Evolutionary conservation across 2,797 vertebrate genomes (phyloP), one percentile per base, ranked within the genome.

Genomic region (Cyclopterus lumpus): DNA sequence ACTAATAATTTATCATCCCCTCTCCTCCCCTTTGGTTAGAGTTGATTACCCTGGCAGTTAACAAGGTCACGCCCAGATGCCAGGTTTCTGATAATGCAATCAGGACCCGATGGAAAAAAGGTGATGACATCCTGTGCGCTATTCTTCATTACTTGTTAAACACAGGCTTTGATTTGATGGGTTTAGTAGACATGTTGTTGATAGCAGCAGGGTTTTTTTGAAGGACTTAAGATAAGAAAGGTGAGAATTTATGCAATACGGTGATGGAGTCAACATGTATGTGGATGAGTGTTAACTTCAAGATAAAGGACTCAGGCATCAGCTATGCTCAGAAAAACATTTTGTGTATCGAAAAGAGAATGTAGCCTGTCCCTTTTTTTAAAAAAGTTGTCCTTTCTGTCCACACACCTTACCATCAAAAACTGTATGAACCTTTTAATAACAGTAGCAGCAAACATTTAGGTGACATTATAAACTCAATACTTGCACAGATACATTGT

Each of bases 1-100:
- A 96, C 97, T 99, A 99, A 99, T 99, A 99, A 99, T 99, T 99
- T 99, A 99, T 99, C 98, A 99, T 99, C 97, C 97, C 93, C 97
- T 97, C 94, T 96, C 97, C 97, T 97, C 97, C 97, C 97, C 94
- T 95, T 96, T 98, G 97, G 97, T 98, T 98, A 97, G 98, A 99
- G 97, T 99, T 99, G 97, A 99, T 99, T 99, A 99, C 97, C 97
- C 97, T 97, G 97, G 96, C 97, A 99, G 97, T 99, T 99, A 99
- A 99, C 97, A 99, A 99, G 98, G 98, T 99, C 98, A 99, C 97
- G 96, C 97, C 97, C 98, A 98, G 97, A 98, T 98, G 97, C 97
- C 97, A 99, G 97, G 95, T 96, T 97, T 97, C 96, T 98, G 97
- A 99, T 99, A 98, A 99, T 98, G 96, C 97, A 96, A 97, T 98